Evolutionary conservation across 2,888 invertebrate species (phyloP), one percentile per base, ranked within the genome.

Genomic region (Podabrus alpinus): DNA sequence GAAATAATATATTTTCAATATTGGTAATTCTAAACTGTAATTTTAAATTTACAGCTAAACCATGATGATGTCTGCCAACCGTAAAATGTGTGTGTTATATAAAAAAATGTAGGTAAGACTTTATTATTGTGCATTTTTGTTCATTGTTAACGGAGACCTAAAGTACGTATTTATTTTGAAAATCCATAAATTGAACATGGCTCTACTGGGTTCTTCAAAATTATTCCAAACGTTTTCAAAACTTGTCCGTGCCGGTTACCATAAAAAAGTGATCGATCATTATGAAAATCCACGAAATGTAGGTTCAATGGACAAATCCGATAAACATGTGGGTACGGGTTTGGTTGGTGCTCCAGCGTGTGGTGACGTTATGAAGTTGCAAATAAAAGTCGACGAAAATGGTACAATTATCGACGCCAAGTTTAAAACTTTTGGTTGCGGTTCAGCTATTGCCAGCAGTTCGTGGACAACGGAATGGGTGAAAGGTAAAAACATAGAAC

Each of bases 221-320:
- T 21, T 21, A 21, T 21, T 21, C 21, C 21, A 1, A 21, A 21
- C 21, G 21, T 21, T 21, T 21, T 21, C 21, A 21, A 21, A 21
- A 21, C 4, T 21, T 21, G 72, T 80, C 78, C 88, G 89, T 16
- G 90, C 92, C 68, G 88, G 90, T 19, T 95, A 95, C 86, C 95
- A 95, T 85, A 92, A 92, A 75, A 94, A 94, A 85, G 95, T 95
- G 86, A 92, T 99, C 81, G 99, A 99, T 86, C 99, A 99, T 86
- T 99, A 99, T 87, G 99, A 99, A 88, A 99, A 99, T 88, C 99
- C 99, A 0, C 92, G 99, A 75, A 99, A 99, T 89, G 99, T 99
- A 71, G 99, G 99, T 0, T 96, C 98, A 0, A 85, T 99, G 82
- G 97, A 99, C 86, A 99, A 99, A 87, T 94, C 95, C 84, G 97